Conservation (phyloP, 1,140 invertebrate species). For the Drosophila punjabiensis region DNA sequence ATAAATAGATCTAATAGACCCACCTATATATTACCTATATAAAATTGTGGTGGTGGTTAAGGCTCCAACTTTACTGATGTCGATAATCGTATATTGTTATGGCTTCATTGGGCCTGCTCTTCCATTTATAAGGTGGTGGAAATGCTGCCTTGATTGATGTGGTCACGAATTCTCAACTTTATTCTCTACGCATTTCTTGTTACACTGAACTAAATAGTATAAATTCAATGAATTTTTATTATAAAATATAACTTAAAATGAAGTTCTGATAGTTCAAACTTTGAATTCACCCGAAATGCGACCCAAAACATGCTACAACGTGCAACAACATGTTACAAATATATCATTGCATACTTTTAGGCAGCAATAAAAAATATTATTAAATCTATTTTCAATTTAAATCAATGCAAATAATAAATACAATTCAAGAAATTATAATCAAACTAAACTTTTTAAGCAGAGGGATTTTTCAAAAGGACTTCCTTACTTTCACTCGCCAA, state of each 20-base stretch:
- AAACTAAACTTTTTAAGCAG: neutral
- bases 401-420: neutral
- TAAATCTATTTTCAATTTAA: neutral
- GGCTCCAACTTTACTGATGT: slow-evolving; percentile 4
- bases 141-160: slow-evolving; percentile 12
- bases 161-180: neutral
- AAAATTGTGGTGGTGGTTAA: slow-evolving; percentile 10
- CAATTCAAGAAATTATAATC: too few species aligned
- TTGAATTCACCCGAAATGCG: neutral
- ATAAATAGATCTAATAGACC: neutral
- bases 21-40: neutral
- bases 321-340: too few species aligned
- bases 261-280: neutral
- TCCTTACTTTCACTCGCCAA: neutral
- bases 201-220: slow-evolving; percentile 1
- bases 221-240: neutral
- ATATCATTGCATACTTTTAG: neutral
- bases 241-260: neutral
- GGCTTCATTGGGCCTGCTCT: neutral
- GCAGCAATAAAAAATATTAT: neutral
- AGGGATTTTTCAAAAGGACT: too few species aligned
- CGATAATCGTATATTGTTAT: slow-evolving; percentile 15
- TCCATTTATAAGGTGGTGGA: slow-evolving; percentile 8
- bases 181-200: too few species aligned
- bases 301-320: neutral